phyloP scores from a whole-genome alignment of 2,113 vertebrate species.

The Loxodonta africana region DNA sequence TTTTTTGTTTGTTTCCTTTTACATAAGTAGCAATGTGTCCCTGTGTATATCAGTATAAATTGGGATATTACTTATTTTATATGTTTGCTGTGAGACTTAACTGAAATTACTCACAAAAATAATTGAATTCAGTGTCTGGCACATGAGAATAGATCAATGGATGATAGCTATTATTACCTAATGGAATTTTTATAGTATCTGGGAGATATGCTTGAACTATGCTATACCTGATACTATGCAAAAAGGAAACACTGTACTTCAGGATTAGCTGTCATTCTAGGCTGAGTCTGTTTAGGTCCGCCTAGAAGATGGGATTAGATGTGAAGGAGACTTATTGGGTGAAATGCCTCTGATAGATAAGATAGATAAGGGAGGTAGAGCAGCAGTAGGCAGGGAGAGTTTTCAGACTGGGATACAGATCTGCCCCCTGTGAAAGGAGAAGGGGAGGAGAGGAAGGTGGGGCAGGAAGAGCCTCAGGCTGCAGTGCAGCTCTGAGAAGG shows the following conservation, averaged over 20 bases:
- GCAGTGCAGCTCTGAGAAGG: background rate
- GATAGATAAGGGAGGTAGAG: too few species aligned
- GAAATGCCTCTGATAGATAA: background rate
- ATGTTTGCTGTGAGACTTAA: constrained; percentile 38
- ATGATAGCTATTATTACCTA: constrained; percentile 32
- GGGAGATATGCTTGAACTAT: background rate
- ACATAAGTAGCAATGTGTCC: constrained; percentile 1
- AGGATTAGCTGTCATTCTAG: background rate
- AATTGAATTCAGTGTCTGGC: constrained; percentile 9
- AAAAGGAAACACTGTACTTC: background rate
- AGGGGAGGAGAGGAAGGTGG: background rate
- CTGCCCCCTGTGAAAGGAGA: background rate
- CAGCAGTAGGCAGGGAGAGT: background rate
- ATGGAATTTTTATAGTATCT: constrained; percentile 8
- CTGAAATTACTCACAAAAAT: constrained; percentile 60
- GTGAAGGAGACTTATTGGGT: background rate
- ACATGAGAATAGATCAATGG: constrained; percentile 48
- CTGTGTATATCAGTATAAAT: constrained; percentile 56
- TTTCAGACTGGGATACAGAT: too few species aligned
- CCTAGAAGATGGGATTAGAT: background rate
- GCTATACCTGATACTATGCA: background rate
- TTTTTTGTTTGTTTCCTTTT: background rate
- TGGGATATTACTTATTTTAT: constrained; percentile 28
- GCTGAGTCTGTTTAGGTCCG: background rate
- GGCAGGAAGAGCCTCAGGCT: background rate